phyloP scores from a whole-genome alignment of 2,113 vertebrate species.

The Dromaius novaehollandiae region DNA sequence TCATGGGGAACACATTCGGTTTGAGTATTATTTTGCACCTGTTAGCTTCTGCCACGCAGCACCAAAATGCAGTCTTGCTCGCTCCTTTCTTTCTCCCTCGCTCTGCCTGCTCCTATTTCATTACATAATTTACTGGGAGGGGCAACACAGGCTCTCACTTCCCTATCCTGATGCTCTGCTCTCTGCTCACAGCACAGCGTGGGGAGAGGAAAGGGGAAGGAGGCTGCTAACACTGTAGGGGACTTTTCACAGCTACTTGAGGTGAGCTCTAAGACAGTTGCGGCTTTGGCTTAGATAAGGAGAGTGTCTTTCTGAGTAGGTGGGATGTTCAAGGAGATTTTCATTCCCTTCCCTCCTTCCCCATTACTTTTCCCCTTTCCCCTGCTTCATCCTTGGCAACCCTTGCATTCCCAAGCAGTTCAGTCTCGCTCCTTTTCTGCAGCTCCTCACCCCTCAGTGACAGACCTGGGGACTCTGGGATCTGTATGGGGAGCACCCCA shows the following conservation, averaged over 20 bases:
- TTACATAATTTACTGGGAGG: fast-evolving
- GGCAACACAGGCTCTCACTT: background rate
- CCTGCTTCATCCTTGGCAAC: background rate
- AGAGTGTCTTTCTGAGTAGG: fast-evolving
- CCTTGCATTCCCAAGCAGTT: background rate
- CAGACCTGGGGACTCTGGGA: background rate
- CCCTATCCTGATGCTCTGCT: fast-evolving
- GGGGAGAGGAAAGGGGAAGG: background rate
- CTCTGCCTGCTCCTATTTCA: background rate
- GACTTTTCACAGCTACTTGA: background rate
- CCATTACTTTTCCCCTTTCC: background rate
- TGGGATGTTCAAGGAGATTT: background rate
- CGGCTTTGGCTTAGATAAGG: background rate
- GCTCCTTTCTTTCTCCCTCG: background rate
- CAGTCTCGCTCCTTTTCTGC: background rate
- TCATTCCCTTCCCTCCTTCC: background rate
- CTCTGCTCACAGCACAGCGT: fast-evolving
- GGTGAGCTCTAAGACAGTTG: background rate
- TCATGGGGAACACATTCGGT: background rate
- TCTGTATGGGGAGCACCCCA: background rate
- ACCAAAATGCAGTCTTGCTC: background rate
- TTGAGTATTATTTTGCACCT: background rate
- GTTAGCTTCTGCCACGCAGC: background rate
- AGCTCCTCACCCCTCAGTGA: background rate
- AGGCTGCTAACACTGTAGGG: background rate